phyloP scores from a whole-genome alignment of 2,888 invertebrate genomes.

The Epinotia ramella region DNA sequence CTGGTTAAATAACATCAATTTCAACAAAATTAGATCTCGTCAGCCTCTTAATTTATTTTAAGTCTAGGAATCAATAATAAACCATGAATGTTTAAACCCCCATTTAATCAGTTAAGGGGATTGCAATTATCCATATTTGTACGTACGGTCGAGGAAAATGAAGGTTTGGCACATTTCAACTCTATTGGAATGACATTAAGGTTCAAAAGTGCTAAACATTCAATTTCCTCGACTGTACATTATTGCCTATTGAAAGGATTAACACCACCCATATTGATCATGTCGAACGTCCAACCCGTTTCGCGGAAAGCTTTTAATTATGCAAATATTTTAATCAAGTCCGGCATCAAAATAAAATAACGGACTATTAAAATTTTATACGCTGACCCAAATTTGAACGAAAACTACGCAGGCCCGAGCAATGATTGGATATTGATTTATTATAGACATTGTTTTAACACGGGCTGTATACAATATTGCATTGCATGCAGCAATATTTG shows the following conservation, averaged over 20 bases:
- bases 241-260: conserved; percentile 3
- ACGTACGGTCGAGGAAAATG: too few relatives aligned
- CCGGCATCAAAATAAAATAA: conserved; percentile 22
- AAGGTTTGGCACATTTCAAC: too few relatives aligned
- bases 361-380: conserved; percentile 18
- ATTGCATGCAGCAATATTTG: conserved; percentile 21
- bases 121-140: neutral
- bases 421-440: conserved; percentile 35
- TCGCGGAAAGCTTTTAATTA: conserved; percentile 29
- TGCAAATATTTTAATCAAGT: conserved; percentile 34
- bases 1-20: too few relatives aligned
- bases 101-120: neutral
- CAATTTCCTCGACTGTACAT: too few relatives aligned
- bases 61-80: neutral
- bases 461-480: conserved; percentile 4
- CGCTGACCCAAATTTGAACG: conserved; percentile 25
- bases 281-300: neutral
- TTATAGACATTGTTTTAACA: conserved; percentile 29
- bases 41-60: too few relatives aligned
- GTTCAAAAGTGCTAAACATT: too few relatives aligned
- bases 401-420: conserved; percentile 26
- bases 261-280: conserved; percentile 4
- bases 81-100: neutral
- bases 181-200: too few relatives aligned
- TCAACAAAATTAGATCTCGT: too few relatives aligned